Evolutionary conservation across 2,113 vertebrate genomes (phyloP), one percentile per base, ranked within the genome.

Genomic region (Pterocles gutturalis): DNA sequence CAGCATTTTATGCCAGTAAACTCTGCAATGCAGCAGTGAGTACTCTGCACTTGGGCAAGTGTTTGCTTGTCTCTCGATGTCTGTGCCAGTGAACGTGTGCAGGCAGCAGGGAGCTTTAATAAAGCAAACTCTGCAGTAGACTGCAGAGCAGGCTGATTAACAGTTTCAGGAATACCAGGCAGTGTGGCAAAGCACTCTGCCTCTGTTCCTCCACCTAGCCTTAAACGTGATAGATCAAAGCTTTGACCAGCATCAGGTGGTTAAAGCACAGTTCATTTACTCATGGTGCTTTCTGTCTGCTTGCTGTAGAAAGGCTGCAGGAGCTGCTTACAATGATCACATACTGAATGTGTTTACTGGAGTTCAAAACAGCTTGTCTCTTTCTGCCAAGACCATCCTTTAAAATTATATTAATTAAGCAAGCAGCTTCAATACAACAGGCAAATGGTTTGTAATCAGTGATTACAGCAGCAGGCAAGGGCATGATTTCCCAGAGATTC

Each of bases 1-100:
- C 87, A 43, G 75, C 73, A 31, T 48, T 84, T 55, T 72, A 7
- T 95, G 95, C 89, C 94, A 96, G 94, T 45, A 96, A 88, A 91
- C 95, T 87, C 97, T 97, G 97, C 97, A 98, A 97, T 97, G 96
- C 97, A 97, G 97, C 93, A 97, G 71, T 14, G 61, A 95, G 71
- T 65, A 12, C 81, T 94, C 84, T 97, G 95, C 93, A 41, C 95
- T 97, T 46, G 80, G 94, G 84, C 81, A 95, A 94, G 94, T 45
- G 71, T 88, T 95, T 94, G 94, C 95, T 90, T 84, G 87, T 87
- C 96, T 93, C 95, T 64, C 55, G 28, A 5, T 93, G 91, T 73
- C 95, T 94, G 95, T 96, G 95, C 87, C 93, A 96, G 94, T 45
- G 93, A 97, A 97, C 82, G 72, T 96, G 96, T 96, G 67, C 92